These are phyloP conservation scores for Steinernema khuongi DNA, from an alignment of 1,140 invertebrate genomes.

Conservation along the genomic window DNA sequence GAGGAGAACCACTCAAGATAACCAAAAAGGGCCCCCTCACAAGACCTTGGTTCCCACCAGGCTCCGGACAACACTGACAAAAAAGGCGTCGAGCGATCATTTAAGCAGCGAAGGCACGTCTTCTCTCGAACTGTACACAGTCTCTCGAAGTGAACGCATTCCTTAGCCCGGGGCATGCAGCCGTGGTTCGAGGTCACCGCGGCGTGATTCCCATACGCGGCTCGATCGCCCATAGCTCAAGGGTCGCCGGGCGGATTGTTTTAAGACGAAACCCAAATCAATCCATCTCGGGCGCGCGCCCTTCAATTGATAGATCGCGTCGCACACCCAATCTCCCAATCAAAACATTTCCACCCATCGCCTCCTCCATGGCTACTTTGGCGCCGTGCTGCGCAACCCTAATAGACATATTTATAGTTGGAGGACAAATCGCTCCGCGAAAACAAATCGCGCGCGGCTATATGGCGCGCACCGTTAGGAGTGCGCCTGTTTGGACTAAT, in stretches of 20 bases:
- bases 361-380: neutral
- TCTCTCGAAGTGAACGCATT: too few species aligned
- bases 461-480: neutral
- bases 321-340: neutral
- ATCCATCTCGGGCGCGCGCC: conserved; percentile 12
- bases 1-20: too few species aligned
- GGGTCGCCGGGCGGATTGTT: neutral
- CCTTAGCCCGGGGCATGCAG: too few species aligned
- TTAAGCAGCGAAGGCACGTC: too few species aligned
- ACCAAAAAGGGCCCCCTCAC: too few species aligned
- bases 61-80: too few species aligned
- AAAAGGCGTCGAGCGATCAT: too few species aligned
- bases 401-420: conserved; percentile 8
- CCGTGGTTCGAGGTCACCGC: conserved; percentile 5
- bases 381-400: neutral
- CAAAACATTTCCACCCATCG: conserved; percentile 1
- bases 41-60: too few species aligned
- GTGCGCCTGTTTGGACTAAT: conserved; percentile 1
- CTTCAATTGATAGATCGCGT: conserved; percentile 4
- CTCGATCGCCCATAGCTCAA: neutral
- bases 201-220: neutral
- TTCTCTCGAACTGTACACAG: too few species aligned
- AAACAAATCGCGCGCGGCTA: conserved; percentile 3
- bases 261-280: neutral
- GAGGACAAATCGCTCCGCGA: conserved; percentile 4